These are phyloP conservation scores for Papilio glaucus DNA, from an alignment of 1,140 invertebrate species.

Conservation along the genomic window DNA sequence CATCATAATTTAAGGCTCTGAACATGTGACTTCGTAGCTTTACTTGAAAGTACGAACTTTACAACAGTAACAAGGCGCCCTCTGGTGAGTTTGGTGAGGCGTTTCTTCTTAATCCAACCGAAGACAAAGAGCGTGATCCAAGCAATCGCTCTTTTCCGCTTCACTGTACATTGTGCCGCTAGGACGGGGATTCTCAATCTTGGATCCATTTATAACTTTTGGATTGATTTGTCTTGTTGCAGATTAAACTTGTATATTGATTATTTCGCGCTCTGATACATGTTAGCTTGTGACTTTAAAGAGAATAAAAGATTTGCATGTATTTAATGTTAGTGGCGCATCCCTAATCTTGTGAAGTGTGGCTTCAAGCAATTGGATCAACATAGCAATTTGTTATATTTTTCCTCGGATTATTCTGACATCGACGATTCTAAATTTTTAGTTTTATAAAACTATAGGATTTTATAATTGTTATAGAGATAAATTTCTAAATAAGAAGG, in stretches of 20 bases:
- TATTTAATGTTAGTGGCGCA: no score
- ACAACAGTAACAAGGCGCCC: background rate
- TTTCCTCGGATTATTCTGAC: no score
- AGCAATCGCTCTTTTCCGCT: conserved; percentile 3
- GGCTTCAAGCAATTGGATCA: no score
- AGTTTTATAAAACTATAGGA: no score
- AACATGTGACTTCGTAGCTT: background rate
- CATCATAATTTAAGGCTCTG: background rate
- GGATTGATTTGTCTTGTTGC: background rate
- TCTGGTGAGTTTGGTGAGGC: background rate
- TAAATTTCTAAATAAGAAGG: no score
- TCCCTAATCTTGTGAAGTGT: no score
- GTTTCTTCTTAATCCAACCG: background rate
- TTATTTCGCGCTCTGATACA: background rate
- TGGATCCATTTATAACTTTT: background rate
- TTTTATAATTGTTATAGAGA: no score
- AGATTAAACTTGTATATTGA: background rate
- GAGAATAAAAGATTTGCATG: no score
- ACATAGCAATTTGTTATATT: no score
- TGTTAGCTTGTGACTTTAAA: background rate
- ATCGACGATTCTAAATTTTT: no score
- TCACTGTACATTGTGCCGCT: conserved; percentile 11
- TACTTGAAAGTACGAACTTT: background rate
- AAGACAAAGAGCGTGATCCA: background rate
- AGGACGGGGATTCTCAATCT: background rate